Conservation (phyloP, 2,888 invertebrate genomes). For the Ditula angustiorana region DNA sequence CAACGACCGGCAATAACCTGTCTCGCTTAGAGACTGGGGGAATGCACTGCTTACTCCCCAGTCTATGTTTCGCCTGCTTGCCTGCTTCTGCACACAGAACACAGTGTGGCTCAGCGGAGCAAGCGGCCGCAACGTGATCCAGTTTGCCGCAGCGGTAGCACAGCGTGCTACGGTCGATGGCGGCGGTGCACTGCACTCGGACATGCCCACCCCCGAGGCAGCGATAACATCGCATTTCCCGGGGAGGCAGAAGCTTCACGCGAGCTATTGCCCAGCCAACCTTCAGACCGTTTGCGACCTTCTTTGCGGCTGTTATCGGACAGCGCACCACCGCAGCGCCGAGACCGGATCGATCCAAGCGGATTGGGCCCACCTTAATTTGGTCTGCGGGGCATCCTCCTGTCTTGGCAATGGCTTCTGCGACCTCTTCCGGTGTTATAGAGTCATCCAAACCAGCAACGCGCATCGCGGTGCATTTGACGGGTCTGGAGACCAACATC, state of each 20-base stretch:
- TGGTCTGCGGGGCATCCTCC: not conserved
- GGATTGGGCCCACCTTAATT: not conserved
- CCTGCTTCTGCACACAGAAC: no score
- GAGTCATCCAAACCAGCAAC: conserved; percentile 17
- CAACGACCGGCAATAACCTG: no score
- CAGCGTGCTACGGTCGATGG: conserved; percentile 25
- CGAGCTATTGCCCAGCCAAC: conserved; percentile 18
- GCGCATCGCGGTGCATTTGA: conserved; percentile 7
- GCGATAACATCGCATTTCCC: conserved; percentile 7
- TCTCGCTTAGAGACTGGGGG: not conserved
- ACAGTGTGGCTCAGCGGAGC: not conserved
- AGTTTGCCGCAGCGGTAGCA: conserved; percentile 34
- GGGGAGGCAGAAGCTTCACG: not conserved
- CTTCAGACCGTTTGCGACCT: not conserved
- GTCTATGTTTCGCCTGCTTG: not conserved
- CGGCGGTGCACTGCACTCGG: not conserved
- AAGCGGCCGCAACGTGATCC: conserved; percentile 10
- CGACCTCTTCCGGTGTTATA: not conserved
- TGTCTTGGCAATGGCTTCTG: not conserved
- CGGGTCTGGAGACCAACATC: conserved; percentile 2
- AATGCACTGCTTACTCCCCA: not conserved
- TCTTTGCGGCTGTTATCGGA: conserved; percentile 12
- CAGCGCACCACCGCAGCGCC: conserved; percentile 10
- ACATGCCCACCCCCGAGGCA: conserved; percentile 13
- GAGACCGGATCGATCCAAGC: not conserved